Evolutionary conservation across 2,888 invertebrate genomes (phyloP), one percentile per base, ranked within the genome.

Genomic region (Synergus japonicus): DNA sequence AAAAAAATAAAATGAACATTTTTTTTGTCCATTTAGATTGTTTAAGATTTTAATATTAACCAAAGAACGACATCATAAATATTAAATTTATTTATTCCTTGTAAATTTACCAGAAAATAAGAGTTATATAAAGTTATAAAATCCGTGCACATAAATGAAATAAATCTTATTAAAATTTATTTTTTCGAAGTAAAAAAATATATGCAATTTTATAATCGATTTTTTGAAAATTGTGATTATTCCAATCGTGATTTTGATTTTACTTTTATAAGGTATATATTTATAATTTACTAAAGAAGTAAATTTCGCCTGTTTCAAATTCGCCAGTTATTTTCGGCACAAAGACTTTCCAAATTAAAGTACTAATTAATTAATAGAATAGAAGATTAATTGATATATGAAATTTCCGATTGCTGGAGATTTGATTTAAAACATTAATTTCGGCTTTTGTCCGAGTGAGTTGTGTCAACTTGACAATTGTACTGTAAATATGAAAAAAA

Each of bases 241-340:
- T 18, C 10, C 15, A 49, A 49, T 49, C 49, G 49, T 49, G 5
- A 60, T 60, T 60, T 60, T 7, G 22, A 3, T 18, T 60, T 60
- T 29, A 29, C 29, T 29, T 29, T 29, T 29, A 29, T 3, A 29
- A 29, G 29, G 29, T 29, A 29, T 29, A 3, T 29, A 18, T 60
- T 22, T 22, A 18, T 22, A 22, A 9, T 60, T 60, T 60, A 3
- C 22, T 60, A 18, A n/a, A 60, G 10, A 60, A 60, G 49, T 8
- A 54, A 29, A 37, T 73, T 73, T 73, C 54, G 73, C 37, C 73
- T 73, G 73, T 54, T 73, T 73, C 73, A 54, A 73, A 54, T 73
- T 73, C 73, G 49, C n/a, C 9, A 4, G n/a, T 46, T 46, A 49
- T 46, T 22, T 69, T 73, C 2, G 37, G 37, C 73, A 73, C 37